These are phyloP conservation scores for Cerastoderma edule DNA, from an alignment of 2,888 invertebrate genomes.

Conservation along the genomic window DNA sequence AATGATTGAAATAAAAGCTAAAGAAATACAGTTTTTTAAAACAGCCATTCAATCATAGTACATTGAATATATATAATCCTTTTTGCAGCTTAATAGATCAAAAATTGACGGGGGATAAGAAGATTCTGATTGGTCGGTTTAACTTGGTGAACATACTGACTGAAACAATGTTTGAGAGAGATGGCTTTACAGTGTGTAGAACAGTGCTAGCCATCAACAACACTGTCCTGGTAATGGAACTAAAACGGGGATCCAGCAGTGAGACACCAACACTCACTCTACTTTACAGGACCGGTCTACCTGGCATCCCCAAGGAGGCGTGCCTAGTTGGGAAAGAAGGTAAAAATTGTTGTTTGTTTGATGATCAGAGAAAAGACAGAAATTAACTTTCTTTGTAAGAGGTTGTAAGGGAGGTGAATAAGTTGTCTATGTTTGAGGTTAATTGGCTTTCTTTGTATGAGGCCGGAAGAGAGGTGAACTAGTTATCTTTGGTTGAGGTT, in stretches of 20 bases:
- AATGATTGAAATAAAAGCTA: not conserved
- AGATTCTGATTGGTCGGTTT: slow-evolving; percentile 23
- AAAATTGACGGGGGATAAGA: slow-evolving; percentile 12
- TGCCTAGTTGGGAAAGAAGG: slow-evolving; percentile 28
- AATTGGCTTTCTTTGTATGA: too few relatives aligned
- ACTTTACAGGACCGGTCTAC: not conserved
- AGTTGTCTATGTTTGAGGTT: too few relatives aligned
- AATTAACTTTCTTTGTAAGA: too few relatives aligned
- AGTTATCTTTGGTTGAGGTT: too few relatives aligned
- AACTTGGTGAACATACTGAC: not conserved
- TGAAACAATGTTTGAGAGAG: slow-evolving; percentile 27
- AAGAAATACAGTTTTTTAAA: not conserved
- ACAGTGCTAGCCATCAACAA: slow-evolving; percentile 26
- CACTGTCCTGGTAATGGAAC: slow-evolving; percentile 25
- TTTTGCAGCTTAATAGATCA: not conserved
- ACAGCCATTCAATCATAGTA: not conserved
- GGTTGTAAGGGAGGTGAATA: too few relatives aligned
- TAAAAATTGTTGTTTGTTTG: too few relatives aligned
- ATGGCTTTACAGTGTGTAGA: slow-evolving; percentile 17
- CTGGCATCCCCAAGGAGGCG: slow-evolving; percentile 24
- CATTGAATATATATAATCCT: not conserved
- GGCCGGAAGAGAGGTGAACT: too few relatives aligned
- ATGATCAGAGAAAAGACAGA: too few relatives aligned
- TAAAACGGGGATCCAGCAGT: not conserved
- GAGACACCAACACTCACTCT: not conserved